A percentile compares a stretch with the other conserved stretches of the same genome.
These are phyloP conservation scores for Prostheceraeus crozeri DNA, from an alignment of 2,888 invertebrate species.

Conservation along the genomic window DNA sequence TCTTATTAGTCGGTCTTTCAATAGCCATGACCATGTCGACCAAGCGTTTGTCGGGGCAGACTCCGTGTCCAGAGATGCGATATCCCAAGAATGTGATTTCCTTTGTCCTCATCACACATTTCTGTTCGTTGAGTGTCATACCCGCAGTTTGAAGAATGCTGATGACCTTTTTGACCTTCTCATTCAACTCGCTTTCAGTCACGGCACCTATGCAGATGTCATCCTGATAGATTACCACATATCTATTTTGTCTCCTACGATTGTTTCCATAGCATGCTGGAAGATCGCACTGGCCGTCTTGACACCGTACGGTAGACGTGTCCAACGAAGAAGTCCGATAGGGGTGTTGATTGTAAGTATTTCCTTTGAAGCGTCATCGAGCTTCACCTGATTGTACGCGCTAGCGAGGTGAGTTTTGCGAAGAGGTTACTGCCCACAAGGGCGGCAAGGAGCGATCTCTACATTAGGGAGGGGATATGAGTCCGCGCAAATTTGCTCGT, in stretches of 20 bases:
- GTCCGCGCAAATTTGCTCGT: constrained; percentile 26
- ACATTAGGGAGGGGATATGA: constrained; percentile 21
- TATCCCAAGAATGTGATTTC: constrained; percentile 29
- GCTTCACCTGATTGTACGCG: constrained; percentile 32
- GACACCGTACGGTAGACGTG: constrained; percentile 28
- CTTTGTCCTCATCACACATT: constrained; percentile 31
- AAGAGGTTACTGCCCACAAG: constrained; percentile 25
- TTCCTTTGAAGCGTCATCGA: constrained; percentile 27
- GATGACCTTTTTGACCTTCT: constrained; percentile 16
- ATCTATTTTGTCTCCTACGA: constrained; percentile 2
- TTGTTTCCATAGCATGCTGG: constrained; percentile 32
- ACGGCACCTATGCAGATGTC: constrained; percentile 26
- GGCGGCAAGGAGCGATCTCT: constrained; percentile 16
- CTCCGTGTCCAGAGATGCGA: constrained; percentile 26
- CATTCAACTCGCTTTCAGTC: constrained; percentile 23
- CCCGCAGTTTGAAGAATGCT: constrained; percentile 30
- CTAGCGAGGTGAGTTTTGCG: constrained; percentile 7
- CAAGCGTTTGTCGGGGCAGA: constrained; percentile 20
- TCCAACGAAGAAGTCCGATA: constrained; percentile 31
- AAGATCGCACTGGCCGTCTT: constrained; percentile 33
- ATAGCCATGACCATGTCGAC: constrained; percentile 26
- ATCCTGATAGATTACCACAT: constrained; percentile 34
- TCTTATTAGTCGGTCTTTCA: constrained; percentile 22
- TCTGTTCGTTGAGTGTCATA: constrained; percentile 32
- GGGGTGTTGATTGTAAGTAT: constrained; percentile 32